These are phyloP conservation scores for Drosophila prosaltans DNA, from an alignment of 1,140 invertebrate genomes.

Conservation along the genomic window DNA sequence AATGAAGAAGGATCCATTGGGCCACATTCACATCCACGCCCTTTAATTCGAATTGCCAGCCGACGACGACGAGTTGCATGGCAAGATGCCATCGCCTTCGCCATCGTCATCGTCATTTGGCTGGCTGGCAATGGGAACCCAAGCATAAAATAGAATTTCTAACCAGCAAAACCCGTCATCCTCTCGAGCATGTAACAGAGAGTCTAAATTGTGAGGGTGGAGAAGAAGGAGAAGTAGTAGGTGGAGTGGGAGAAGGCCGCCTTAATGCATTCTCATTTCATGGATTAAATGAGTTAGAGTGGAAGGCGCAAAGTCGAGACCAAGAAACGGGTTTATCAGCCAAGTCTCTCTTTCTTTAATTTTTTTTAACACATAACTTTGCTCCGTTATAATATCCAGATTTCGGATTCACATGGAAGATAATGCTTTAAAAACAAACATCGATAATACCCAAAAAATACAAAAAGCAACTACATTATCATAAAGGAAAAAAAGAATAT, in stretches of 20 bases:
- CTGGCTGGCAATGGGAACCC: conserved; percentile 57
- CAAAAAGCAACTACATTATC: background rate
- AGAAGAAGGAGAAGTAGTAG: background rate
- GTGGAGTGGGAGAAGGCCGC: conserved; percentile 10
- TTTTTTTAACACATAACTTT: conserved; percentile 50
- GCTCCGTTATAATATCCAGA: conserved; percentile 39
- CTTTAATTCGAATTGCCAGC: conserved; percentile 41
- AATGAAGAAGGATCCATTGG: conserved; percentile 42
- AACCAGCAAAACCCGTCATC: conserved; percentile 46
- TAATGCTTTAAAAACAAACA: conserved; percentile 25
- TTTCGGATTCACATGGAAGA: conserved; percentile 20
- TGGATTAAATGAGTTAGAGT: conserved; percentile 63
- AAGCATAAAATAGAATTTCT: conserved; percentile 78
- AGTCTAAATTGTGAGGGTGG: background rate
- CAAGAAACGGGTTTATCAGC: conserved; percentile 56
- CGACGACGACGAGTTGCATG: conserved; percentile 54
- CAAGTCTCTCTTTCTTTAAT: background rate
- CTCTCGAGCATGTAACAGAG: conserved; percentile 13
- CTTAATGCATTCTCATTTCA: conserved; percentile 62
- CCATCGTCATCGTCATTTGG: conserved; percentile 37
- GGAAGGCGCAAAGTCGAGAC: conserved; percentile 25
- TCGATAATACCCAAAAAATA: conserved; percentile 26
- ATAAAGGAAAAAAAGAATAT: background rate
- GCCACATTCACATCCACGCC: conserved; percentile 53
- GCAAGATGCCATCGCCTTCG: conserved; percentile 66